Conservation (phyloP, 2,888 invertebrate genomes). For the Ectemnius cavifrons region DNA sequence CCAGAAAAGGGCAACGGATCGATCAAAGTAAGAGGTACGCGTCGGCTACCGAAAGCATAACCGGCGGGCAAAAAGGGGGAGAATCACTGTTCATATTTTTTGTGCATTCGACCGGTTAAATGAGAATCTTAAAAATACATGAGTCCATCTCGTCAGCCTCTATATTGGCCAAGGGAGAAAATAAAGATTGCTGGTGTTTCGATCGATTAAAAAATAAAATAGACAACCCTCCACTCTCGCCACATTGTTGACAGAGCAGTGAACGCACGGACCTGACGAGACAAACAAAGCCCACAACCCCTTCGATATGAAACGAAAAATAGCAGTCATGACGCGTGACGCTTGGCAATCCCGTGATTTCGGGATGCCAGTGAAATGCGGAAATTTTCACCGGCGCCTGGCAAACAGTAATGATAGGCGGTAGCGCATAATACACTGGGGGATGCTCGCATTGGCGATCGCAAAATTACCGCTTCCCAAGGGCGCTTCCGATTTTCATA, state of each 20-base stretch:
- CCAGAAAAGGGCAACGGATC: background rate
- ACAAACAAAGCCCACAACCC: too few species aligned
- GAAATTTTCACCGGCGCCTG: background rate
- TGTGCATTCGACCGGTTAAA: background rate
- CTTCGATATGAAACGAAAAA: too few species aligned
- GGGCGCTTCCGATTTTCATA: slow-evolving; percentile 51
- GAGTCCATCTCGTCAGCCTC: too few species aligned
- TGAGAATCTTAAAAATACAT: background rate
- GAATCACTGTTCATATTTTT: slow-evolving; percentile 9
- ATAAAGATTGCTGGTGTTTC: too few species aligned
- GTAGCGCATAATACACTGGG: slow-evolving; percentile 24
- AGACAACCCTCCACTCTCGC: too few species aligned
- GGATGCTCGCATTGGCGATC: slow-evolving; percentile 42
- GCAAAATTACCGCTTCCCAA: slow-evolving; percentile 55
- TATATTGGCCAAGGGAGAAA: too few species aligned
- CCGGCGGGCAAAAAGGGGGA: background rate
- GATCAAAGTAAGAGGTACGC: slow-evolving; percentile 3
- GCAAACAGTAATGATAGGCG: slow-evolving; percentile 25
- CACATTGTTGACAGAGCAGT: too few species aligned
- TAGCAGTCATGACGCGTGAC: too few species aligned
- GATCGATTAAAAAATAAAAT: too few species aligned
- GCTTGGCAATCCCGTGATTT: too few species aligned
- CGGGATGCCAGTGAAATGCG: too few species aligned
- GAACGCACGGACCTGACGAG: too few species aligned
- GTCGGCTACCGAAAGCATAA: background rate